Evolutionary conservation across 2,113 vertebrate species (phyloP).

Genomic region (Sylvia atricapilla): DNA sequence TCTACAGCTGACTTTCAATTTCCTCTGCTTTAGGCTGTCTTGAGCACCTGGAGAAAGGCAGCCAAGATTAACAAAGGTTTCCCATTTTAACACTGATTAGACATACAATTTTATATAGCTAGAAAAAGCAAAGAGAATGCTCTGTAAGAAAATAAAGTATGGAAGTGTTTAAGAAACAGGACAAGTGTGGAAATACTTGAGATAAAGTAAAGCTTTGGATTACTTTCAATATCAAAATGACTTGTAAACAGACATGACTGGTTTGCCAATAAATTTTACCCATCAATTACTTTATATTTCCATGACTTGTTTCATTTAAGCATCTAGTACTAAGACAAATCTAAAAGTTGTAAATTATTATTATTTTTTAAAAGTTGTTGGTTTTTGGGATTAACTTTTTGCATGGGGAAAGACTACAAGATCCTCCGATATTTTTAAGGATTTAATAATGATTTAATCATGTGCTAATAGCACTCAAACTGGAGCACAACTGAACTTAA

Average conservation of each 20-base stretch:
- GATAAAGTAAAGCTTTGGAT: not conserved
- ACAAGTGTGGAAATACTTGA: not conserved
- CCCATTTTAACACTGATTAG: not conserved
- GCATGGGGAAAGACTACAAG: not conserved
- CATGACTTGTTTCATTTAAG: not conserved
- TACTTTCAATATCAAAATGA: not conserved
- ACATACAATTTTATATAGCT: not conserved
- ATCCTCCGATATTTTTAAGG: not conserved
- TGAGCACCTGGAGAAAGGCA: constrained; percentile 57
- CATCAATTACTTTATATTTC: not conserved
- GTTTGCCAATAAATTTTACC: not conserved
- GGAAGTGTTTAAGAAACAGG: not conserved
- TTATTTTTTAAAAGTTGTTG: not conserved
- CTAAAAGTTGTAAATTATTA: not conserved
- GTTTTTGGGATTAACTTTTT: not conserved
- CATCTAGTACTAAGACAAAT: not conserved
- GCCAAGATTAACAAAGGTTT: constrained; percentile 46
- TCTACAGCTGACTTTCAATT: constrained; percentile 67
- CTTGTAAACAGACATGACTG: not conserved
- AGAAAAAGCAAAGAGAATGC: not conserved
- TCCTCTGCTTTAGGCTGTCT: constrained; percentile 54
- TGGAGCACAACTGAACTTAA: not conserved
- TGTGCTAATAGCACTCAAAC: not conserved
- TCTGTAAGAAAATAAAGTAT: not conserved
- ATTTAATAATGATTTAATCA: constrained; percentile 15